Evolutionary conservation across 2,888 invertebrate species (phyloP).

Genomic region (Coenonympha arcania): DNA sequence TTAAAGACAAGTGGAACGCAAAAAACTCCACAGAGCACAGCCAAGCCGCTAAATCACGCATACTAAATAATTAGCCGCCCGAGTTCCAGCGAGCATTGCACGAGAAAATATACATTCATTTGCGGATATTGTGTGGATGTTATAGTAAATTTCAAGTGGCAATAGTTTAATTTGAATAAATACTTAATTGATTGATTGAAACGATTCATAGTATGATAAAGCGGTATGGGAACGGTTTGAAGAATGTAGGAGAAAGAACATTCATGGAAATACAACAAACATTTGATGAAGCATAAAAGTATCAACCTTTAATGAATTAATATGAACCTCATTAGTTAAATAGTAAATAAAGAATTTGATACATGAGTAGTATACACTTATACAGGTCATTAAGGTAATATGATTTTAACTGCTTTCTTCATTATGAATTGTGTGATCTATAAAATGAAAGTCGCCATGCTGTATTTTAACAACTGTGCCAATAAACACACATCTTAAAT

Average conservation of each 20-base stretch:
- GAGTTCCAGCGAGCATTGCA: neutral
- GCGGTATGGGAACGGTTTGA: neutral
- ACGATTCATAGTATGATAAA: neutral
- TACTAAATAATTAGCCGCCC: slow-evolving; percentile 6
- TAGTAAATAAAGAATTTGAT: too few relatives aligned
- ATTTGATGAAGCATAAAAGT: too few relatives aligned
- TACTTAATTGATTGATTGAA: slow-evolving; percentile 1
- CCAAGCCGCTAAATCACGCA: slow-evolving; percentile 1
- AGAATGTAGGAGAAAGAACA: neutral
- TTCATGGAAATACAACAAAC: neutral
- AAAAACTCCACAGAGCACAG: slow-evolving; percentile 6
- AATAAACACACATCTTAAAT: too few relatives aligned
- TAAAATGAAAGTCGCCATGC: too few relatives aligned
- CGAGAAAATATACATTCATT: neutral
- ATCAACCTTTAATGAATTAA: too few relatives aligned
- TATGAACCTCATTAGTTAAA: too few relatives aligned
- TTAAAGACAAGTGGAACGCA: slow-evolving; percentile 16
- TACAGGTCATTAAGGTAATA: too few relatives aligned
- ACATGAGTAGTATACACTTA: too few relatives aligned
- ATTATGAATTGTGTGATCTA: too few relatives aligned
- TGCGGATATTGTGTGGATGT: neutral
- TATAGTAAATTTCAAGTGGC: neutral
- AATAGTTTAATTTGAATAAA: neutral
- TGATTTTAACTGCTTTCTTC: too few relatives aligned
- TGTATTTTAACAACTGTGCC: too few relatives aligned